These are phyloP conservation scores for Hipparchia semele DNA, from an alignment of 2,888 invertebrate species.

Conservation along the genomic window DNA sequence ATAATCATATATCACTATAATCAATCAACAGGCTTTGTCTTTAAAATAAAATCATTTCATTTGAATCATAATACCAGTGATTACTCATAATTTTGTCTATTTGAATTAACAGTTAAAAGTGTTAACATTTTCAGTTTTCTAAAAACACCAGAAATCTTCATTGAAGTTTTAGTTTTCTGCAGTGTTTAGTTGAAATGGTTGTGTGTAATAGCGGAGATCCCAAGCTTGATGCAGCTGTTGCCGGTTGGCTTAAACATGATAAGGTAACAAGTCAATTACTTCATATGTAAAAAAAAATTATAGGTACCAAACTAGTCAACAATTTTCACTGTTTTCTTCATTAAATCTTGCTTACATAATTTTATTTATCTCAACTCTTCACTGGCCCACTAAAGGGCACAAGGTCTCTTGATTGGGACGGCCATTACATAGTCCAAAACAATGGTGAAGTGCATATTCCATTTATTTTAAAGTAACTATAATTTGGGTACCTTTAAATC, in stretches of 20 bases:
- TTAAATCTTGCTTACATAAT: too few species aligned
- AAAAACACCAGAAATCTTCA: background rate
- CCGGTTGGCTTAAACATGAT: conserved; percentile 90
- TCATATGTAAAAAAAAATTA: background rate
- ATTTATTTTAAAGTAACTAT: too few species aligned
- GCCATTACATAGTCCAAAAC: too few species aligned
- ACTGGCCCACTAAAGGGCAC: too few species aligned
- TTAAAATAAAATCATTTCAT: background rate
- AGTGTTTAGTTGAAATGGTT: conserved; percentile 39
- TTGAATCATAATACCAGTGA: background rate
- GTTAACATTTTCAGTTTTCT: too few species aligned
- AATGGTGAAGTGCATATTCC: too few species aligned
- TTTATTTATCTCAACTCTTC: background rate
- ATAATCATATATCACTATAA: background rate
- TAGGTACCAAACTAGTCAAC: conserved; percentile 67
- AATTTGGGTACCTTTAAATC: too few species aligned
- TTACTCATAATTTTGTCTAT: too few species aligned
- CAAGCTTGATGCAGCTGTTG: conserved; percentile 85
- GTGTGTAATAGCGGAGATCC: conserved; percentile 69
- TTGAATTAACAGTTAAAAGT: too few species aligned
- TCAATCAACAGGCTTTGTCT: background rate
- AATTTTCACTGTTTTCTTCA: too few species aligned
- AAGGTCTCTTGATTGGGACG: too few species aligned
- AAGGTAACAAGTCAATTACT: conserved; percentile 71
- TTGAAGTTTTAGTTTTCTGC: too few species aligned